Evolutionary conservation across 2,797 vertebrate genomes (phyloP).

Genomic region (Spinibarbus caldwelli): DNA sequence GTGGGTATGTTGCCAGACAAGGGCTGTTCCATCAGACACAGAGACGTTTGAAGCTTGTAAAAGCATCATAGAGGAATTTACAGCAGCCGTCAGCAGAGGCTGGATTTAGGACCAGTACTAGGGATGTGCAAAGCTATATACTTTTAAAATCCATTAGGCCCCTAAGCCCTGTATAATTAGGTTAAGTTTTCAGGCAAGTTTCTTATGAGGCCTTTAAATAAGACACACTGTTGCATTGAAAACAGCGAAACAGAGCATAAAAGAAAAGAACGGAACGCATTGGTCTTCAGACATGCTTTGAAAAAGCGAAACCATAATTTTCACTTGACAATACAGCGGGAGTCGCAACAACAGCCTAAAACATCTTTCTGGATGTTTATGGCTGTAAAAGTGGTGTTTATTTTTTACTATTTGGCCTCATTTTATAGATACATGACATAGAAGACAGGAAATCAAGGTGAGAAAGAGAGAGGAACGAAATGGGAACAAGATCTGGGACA

Average conservation of each 20-base stretch:
- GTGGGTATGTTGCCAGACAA: slow-evolving; percentile 14
- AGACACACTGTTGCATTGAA: background rate
- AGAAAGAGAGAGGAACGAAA: background rate
- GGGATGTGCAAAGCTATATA: background rate
- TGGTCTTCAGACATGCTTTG: background rate
- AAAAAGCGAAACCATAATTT: background rate
- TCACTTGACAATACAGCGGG: background rate
- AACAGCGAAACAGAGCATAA: background rate
- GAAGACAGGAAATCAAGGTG: background rate
- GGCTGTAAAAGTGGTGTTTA: background rate
- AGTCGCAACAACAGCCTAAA: background rate
- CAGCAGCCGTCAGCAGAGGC: background rate
- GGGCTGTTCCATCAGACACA: background rate
- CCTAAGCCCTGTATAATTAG: slow-evolving; percentile 7
- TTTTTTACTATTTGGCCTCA: background rate
- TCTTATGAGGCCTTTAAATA: background rate
- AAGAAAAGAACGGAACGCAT: background rate
- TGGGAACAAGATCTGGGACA: slow-evolving; percentile 3
- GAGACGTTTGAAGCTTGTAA: slow-evolving; percentile 21
- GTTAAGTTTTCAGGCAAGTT: background rate
- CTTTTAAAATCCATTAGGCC: background rate
- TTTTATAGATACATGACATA: background rate
- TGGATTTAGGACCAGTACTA: background rate
- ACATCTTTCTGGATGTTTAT: background rate
- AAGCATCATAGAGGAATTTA: slow-evolving; percentile 17